Percentiles rank a stretch among this genome's conserved stretches.
These are phyloP conservation scores for Protobothrops mucrosquamatus DNA, from an alignment of 2,113 vertebrate genomes.

Conservation along the genomic window DNA sequence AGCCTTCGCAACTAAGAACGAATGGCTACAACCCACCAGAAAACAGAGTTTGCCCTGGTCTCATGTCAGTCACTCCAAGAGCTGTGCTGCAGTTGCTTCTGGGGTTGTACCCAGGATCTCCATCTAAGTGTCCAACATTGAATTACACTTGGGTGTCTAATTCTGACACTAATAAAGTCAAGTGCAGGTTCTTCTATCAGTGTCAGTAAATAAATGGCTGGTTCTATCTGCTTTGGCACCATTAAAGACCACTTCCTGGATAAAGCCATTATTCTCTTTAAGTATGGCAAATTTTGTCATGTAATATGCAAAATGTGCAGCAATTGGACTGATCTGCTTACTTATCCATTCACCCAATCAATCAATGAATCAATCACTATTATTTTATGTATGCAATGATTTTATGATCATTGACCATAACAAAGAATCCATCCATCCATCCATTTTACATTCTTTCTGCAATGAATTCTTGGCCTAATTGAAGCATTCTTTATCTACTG, in stretches of 20 bases:
- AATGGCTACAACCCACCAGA: neutral
- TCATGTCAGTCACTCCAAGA: neutral
- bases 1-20: neutral
- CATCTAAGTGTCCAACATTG: neutral
- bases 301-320: neutral
- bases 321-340: neutral
- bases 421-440: neutral
- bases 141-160: neutral
- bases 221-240: neutral
- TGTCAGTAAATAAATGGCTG: neutral
- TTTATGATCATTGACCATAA: neutral
- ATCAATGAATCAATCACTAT: neutral
- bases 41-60: fast-evolving
- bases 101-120: neutral
- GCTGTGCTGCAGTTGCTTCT: neutral
- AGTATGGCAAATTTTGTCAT: neutral
- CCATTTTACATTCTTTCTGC: neutral
- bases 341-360: neutral
- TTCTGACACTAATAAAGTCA: neutral
- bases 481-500: neutral
- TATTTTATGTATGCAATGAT: neutral
- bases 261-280: neutral
- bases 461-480: neutral
- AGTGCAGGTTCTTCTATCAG: neutral
- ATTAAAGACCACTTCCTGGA: neutral